Conservation (phyloP, 2,888 invertebrate genomes). For the Drosophila meridiana region DNA sequence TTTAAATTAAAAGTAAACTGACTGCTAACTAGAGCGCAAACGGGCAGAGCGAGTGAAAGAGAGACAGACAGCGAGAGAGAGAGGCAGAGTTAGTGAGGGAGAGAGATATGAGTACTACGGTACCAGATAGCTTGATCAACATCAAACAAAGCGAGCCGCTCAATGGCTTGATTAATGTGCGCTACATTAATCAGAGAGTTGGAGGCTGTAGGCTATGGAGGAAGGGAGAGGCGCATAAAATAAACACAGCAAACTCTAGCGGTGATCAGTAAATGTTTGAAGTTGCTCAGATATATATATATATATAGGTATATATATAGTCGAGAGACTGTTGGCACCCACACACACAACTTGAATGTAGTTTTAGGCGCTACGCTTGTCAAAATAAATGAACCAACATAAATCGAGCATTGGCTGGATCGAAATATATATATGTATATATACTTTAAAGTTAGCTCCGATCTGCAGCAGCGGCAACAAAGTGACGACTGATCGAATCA, state of each 20-base stretch:
- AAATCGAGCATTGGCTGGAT: conserved; percentile 60
- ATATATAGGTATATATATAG: conserved; percentile 7
- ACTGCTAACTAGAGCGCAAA: conserved; percentile 19
- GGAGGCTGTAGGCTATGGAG: conserved; percentile 4
- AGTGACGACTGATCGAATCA: conserved; percentile 78
- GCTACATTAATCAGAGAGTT: conserved; percentile 75
- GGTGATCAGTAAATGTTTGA: conserved; percentile 55
- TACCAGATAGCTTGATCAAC: conserved; percentile 71
- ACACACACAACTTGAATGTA: conserved; percentile 34
- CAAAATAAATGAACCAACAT: conserved; percentile 76
- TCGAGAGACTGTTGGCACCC: conserved; percentile 45
- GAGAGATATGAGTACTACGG: conserved; percentile 34
- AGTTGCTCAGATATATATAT: conserved; percentile 25
- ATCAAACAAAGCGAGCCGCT: conserved; percentile 70
- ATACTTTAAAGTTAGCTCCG: conserved; percentile 15
- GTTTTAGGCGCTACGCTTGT: conserved; percentile 55
- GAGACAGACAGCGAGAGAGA: neutral
- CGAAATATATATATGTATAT: conserved; percentile 25
- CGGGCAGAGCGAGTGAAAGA: neutral
- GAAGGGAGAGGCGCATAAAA: conserved; percentile 32
- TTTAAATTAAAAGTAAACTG: conserved; percentile 42
- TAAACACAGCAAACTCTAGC: conserved; percentile 63
- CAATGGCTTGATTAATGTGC: conserved; percentile 79
- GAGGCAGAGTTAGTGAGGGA: conserved; percentile 3
- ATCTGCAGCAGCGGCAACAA: conserved; percentile 30